Evolutionary conservation across 2,888 invertebrate genomes (phyloP).

Genomic region (Nebria brevicollis): DNA sequence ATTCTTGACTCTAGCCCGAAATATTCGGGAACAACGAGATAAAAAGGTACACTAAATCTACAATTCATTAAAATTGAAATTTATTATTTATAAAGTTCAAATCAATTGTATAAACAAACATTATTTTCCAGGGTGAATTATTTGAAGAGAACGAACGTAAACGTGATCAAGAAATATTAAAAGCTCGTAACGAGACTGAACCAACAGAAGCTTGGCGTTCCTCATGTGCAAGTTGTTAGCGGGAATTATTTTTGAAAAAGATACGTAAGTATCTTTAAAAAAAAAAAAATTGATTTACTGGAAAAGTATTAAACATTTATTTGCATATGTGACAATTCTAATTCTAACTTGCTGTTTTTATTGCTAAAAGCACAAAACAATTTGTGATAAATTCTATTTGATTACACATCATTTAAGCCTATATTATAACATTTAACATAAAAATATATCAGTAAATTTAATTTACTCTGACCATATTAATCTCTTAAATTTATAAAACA

Average conservation of each 20-base stretch:
- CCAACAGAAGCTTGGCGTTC: conserved; percentile 35
- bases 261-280: not conserved
- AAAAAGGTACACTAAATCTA: conserved; percentile 67
- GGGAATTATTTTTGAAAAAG: not conserved
- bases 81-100: too few species aligned
- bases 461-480: not conserved
- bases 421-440: not conserved
- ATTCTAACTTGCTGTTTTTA: not conserved
- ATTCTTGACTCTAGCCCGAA: conserved; percentile 81
- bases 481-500: not conserved
- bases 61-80: too few species aligned
- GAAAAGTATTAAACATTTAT: not conserved
- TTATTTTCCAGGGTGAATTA: conserved; percentile 60
- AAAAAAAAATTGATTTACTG: not conserved
- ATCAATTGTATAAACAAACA: too few species aligned
- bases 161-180: conserved; percentile 55
- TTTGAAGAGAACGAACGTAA: conserved; percentile 62
- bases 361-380: not conserved
- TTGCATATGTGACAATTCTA: not conserved
- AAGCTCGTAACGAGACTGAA: conserved; percentile 24
- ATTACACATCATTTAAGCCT: not conserved
- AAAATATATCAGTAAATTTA: not conserved
- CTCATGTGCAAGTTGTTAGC: conserved; percentile 47
- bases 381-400: not conserved
- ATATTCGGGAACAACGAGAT: conserved; percentile 83